Base-by-base conservation (phyloP, 2,797 vertebrate genomes). In the Microctenopoma stevenorrisi region DNA sequence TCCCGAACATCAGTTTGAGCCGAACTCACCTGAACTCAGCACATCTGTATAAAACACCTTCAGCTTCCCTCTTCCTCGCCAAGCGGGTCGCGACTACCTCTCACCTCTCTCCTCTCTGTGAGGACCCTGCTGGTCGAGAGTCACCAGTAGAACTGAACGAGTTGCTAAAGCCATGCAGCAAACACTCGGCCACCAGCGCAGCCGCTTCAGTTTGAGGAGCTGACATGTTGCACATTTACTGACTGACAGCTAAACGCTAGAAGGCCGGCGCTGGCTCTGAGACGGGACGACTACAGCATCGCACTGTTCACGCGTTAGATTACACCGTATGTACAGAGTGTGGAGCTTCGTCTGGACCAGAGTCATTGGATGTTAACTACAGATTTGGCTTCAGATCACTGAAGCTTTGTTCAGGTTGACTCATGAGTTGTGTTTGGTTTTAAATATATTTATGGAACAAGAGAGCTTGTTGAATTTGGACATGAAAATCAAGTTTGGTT, bases 301-400 rank as follows among this genome's bases (percentile, higher is more conserved):
- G 4, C 33, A n/a, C 22, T 1, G 3, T 30, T 16, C 0, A 10
- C 18, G 5, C 4, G 6, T 42, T 0, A 66, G n/a, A 38, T 57
- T 40, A 57, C n/a, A 28, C 43, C 15, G 2, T 57, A 62, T 58
- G 35, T 68, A 76, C 76, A 62, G 1, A 11, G n/a, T 15, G 54
- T 5, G 47, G 43, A 44, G 60, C 42, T 58, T 37, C 22, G 56
- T 22, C 54, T 14, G 0, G 4, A 72, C 25, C 22, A 15, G 5
- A 44, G 56, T 26, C 57, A 18, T 46, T 22, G 40, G 28, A 42
- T 49, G 53, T 53, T 22, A 43, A 62, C 62, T 10, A 4, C 14
- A 15, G 50, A 40, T 3, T 30, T 37, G 1, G 26, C 13, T 3
- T 56, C 42, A 30, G 22, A 1, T 26, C 11, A 9, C 18, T 15